A percentile compares a stretch with the other conserved stretches of the same genome.
These are phyloP conservation scores for Redunca redunca DNA, from an alignment of 2,113 vertebrate genomes.

Conservation along the genomic window DNA sequence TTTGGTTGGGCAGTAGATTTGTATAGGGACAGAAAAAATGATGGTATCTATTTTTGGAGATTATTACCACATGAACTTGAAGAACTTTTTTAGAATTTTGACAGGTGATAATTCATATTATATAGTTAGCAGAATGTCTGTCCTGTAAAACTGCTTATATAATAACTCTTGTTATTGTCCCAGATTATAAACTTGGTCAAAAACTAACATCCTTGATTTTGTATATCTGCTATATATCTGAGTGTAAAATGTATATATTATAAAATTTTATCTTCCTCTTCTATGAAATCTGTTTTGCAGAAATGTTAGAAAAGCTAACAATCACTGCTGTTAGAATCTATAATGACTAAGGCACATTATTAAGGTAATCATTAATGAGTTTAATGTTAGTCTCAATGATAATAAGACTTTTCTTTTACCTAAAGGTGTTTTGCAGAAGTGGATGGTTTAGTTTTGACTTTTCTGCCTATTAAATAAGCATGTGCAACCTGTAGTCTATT, in stretches of 20 bases:
- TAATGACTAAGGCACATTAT: neutral
- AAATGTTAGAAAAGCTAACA: slow-evolving; percentile 1
- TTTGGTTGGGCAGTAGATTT: neutral
- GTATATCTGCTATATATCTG: neutral
- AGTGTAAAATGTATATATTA: neutral
- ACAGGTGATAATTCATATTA: neutral
- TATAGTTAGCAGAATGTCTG: neutral
- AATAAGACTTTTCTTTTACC: slow-evolving; percentile 6
- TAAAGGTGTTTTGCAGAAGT: slow-evolving; percentile 42
- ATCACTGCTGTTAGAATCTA: neutral
- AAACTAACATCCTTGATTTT: neutral
- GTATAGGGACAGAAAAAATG: neutral
- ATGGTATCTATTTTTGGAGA: neutral
- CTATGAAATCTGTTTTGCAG: neutral
- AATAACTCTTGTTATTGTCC: neutral
- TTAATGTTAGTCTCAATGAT: slow-evolving; percentile 10
- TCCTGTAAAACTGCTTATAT: neutral
- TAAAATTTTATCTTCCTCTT: neutral
- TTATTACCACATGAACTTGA: neutral
- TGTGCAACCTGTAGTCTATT: slow-evolving; percentile 57
- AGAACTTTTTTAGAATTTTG: neutral
- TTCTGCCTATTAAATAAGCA: slow-evolving; percentile 42
- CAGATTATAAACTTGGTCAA: neutral
- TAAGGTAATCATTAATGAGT: slow-evolving; percentile 28
- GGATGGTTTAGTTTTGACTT: slow-evolving; percentile 39